Percentiles rank a stretch among this genome's conserved stretches.
These are phyloP conservation scores for Parapristionchus giblindavisi DNA, from an alignment of 2,888 invertebrate species.

Conservation along the genomic window DNA sequence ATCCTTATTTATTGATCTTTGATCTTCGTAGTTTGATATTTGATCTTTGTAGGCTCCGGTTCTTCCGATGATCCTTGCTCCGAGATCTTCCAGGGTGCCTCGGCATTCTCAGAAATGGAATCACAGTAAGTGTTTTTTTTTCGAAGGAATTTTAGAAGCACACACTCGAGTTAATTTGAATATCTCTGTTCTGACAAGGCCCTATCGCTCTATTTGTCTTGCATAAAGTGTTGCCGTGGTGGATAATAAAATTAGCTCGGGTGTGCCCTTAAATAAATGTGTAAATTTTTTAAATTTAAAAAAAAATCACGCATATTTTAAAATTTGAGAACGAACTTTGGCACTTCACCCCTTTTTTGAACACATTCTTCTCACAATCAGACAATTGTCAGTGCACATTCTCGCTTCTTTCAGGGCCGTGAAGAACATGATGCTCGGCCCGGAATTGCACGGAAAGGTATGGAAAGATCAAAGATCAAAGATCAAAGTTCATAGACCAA, in stretches of 20 bases:
- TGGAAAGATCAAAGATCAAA: neutral
- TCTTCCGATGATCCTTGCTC: conserved; percentile 65
- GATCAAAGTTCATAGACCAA: neutral
- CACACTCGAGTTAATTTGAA: no score
- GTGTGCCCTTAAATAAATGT: no score
- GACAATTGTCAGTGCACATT: neutral
- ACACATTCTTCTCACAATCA: no score
- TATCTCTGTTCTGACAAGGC: no score
- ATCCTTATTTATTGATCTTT: neutral
- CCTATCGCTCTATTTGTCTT: no score
- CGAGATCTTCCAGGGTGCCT: conserved; percentile 64
- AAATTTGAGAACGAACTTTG: no score
- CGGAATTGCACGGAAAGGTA: conserved; percentile 61
- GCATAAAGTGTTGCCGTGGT: no score
- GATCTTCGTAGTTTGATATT: neutral
- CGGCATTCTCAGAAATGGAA: conserved; percentile 62
- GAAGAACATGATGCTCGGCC: conserved; percentile 60
- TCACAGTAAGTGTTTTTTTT: conserved; percentile 37
- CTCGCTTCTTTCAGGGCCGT: conserved; percentile 65
- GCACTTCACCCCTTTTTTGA: no score
- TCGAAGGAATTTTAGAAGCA: no score
- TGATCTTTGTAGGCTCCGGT: conserved; percentile 53
- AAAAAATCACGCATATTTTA: no score
- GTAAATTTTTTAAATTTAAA: no score
- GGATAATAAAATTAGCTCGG: no score